Conservation (phyloP, 2,888 invertebrate species). For the Silvanus unidentatus region DNA sequence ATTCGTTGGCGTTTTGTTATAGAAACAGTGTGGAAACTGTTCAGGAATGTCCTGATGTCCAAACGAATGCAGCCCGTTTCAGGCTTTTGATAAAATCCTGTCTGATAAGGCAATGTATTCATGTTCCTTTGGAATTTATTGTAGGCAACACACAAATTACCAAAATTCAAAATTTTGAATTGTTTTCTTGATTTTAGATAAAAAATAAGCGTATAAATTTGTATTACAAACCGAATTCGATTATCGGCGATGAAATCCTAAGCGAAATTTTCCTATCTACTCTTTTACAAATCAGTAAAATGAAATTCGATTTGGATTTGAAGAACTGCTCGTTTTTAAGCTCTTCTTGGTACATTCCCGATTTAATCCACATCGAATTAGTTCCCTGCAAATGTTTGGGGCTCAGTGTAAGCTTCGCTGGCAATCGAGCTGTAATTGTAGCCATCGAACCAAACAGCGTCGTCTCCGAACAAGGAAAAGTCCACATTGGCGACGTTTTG, state of each 20-base stretch:
- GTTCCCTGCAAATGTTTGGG: slow-evolving; percentile 60
- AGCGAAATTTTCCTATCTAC: slow-evolving; percentile 55
- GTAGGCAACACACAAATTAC: slow-evolving; percentile 37
- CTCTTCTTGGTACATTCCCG: slow-evolving; percentile 56
- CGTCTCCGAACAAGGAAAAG: slow-evolving; percentile 59
- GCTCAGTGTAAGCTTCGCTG: slow-evolving; percentile 55
- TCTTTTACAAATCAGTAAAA: slow-evolving; percentile 48
- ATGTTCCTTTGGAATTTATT: slow-evolving; percentile 50
- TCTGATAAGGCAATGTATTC: slow-evolving; percentile 49
- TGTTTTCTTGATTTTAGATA: slow-evolving; percentile 17
- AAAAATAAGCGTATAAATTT: neutral
- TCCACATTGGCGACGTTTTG: slow-evolving; percentile 57
- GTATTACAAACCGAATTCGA: slow-evolving; percentile 37
- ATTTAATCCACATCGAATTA: slow-evolving; percentile 51
- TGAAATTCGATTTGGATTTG: slow-evolving; percentile 51
- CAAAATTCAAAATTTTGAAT: slow-evolving; percentile 24
- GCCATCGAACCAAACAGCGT: slow-evolving; percentile 55
- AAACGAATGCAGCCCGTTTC: slow-evolving; percentile 46
- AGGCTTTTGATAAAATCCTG: slow-evolving; percentile 50
- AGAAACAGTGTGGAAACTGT: slow-evolving; percentile 47
- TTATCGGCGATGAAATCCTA: slow-evolving; percentile 59
- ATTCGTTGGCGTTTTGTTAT: slow-evolving; percentile 37
- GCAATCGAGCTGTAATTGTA: slow-evolving; percentile 55
- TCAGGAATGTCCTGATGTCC: slow-evolving; percentile 42
- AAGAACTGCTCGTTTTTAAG: slow-evolving; percentile 58